Conservation (phyloP, 23 tunicate genomes). For the Trididemnum clinides region DNA sequence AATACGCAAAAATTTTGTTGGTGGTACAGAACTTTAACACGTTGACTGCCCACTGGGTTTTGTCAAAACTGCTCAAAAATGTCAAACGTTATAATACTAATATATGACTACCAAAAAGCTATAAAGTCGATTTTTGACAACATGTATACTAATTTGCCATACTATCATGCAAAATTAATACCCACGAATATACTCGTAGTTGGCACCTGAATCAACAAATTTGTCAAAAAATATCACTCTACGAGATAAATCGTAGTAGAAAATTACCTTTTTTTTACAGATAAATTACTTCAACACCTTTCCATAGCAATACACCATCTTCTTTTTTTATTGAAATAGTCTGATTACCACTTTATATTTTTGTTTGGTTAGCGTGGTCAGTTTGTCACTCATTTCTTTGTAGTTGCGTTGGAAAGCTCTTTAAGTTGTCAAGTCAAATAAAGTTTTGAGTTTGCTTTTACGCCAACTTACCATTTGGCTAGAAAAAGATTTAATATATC, state of each 20-base stretch:
- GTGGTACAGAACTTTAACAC: not conserved
- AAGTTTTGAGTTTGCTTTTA: not conserved
- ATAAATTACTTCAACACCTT: not conserved
- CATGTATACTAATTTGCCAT: not conserved
- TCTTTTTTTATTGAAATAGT: not conserved
- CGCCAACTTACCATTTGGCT: not conserved
- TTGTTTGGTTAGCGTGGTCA: not conserved
- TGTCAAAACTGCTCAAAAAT: not conserved
- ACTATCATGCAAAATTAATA: not conserved
- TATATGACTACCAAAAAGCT: not conserved
- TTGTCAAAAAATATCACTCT: not conserved
- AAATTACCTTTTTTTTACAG: not conserved
- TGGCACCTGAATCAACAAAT: not conserved
- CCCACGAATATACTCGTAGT: not conserved
- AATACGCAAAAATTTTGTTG: too few species aligned
- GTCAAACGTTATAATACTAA: not conserved
- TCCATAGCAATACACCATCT: not conserved
- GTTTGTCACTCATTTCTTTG: not conserved
- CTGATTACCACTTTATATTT: not conserved
- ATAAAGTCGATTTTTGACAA: not conserved
- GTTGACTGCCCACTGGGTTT: not conserved
- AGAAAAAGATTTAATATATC: not conserved
- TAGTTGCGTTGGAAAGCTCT: not conserved
- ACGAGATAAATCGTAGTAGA: too few species aligned
- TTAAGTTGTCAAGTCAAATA: not conserved